Base-by-base conservation (phyloP, 2,113 vertebrate genomes). In the Thymallus thymallus region DNA sequence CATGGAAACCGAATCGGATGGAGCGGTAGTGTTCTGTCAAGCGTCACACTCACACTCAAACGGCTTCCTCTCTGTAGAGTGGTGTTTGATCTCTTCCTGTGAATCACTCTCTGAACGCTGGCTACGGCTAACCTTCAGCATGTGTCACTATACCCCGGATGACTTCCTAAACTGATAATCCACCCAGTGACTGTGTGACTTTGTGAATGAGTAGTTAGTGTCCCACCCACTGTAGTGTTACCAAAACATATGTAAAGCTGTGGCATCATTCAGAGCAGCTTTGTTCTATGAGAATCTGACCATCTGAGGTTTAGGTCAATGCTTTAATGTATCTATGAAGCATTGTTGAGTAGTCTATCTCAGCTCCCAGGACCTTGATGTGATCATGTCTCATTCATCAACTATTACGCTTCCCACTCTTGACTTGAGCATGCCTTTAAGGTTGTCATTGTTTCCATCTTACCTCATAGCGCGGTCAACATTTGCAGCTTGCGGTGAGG, bases 111-210 rank as follows among this genome's bases (percentile, higher is more conserved):
- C 2, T 3, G 20, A 58, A 22, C 45, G 5, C 66, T 5, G 61
- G 68, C 69, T 71, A 16, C 32, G 56, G 68, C 67, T 72, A 76
- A 86, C 81, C 74, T 76, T 4, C 65, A 62, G 72, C 72, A 74
- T 81, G 75, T 87, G 86, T 72, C 71, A 69, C 69, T 79, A 26
- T 72, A 80, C 71, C 80, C 82, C 75, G 35, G 56, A 62, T 83
- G 82, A 83, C 78, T 81, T 18, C n/a, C 20, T 61, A 60, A 73
- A 51, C 67, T 22, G 45, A 45, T 82, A 84, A 85, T 88, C 86
- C 80, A 20, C 72, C 67, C 72, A 75, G 56, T 51, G 75, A 69
- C 58, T 67, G 48, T 72, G 56, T 62, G 29, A 82, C 78, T 83
- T 35, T 71, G 55, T 61, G 32, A 65, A 65, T 18, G 35, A 1